Base-by-base conservation (phyloP, 2,888 invertebrate species). In the Sisyra terminalis region DNA sequence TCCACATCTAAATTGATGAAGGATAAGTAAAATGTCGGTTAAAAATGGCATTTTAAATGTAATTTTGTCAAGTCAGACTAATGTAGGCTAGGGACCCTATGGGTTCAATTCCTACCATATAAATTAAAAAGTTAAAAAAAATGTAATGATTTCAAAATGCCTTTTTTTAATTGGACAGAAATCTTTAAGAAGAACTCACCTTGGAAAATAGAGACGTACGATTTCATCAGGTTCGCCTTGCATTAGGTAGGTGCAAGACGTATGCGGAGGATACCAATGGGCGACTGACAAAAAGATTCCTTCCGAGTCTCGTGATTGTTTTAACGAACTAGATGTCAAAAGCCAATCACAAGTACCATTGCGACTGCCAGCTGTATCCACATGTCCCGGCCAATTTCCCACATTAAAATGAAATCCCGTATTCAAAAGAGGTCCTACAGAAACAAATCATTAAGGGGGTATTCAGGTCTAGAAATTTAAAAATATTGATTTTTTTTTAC, bases 361-460 rank as follows among this genome's bases (percentile, higher is more conserved):
- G 50, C 80, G 75, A 29, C 82, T 83, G 1, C 89, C 88, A 0
- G 86, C 84, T 0, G 88, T 87, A 56, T 89, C 87, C 40, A 88
- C 87, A 61, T 88, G 87, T 0, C 89, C 89, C 0, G 89, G 89
- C 88, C 88, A 89, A 62, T 87, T 88, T 49, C 89, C 89, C 40
- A 90, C 90, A 64, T 90, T 90, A 66, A 92, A 90, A 63, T 90
- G 90, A 60, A 92, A 92, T 4, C 90, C 92, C 0, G 89, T 90
- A 60, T 90, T 90, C 40, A 90, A 69, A 14, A 92, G 66, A 0
- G 90, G 90, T 34, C 89, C 77, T 76, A 32, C 11, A 13, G 9
- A 9, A 35, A 11, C 13, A 13, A 13, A 14, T 34, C 11, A 2
- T 18, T n/a, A 37, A 18, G n/a, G 8, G 2, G n/a, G n/a, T n/a